Evolutionary conservation across 2,888 invertebrate species (phyloP).

Genomic region (Netelia melanura): DNA sequence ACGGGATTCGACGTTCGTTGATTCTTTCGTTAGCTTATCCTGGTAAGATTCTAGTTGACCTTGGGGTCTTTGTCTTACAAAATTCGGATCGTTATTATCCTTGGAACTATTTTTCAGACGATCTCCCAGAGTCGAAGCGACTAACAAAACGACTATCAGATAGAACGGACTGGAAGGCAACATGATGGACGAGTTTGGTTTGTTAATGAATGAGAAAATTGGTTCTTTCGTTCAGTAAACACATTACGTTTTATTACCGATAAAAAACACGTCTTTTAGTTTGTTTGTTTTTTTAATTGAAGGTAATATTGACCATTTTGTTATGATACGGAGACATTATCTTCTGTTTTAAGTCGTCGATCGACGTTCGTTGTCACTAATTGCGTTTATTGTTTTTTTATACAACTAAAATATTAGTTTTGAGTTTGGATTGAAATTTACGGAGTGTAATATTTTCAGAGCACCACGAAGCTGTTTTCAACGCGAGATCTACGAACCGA

Average conservation of each 20-base stretch:
- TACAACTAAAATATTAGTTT: background rate
- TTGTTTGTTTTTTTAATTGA: no score
- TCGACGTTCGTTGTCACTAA: no score
- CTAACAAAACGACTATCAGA: constrained; percentile 8
- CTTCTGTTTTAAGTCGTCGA: no score
- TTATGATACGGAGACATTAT: no score
- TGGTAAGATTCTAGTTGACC: background rate
- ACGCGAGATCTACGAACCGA: constrained; percentile 68
- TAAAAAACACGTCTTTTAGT: no score
- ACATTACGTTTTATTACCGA: no score
- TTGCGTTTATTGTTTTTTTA: background rate
- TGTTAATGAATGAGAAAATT: background rate
- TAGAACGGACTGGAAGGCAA: constrained; percentile 1
- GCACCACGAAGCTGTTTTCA: constrained; percentile 45
- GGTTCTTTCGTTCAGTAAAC: background rate
- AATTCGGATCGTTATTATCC: background rate
- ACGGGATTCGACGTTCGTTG: constrained; percentile 13
- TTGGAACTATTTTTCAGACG: background rate
- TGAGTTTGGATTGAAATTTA: background rate
- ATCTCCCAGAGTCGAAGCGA: constrained; percentile 28
- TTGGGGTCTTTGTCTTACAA: background rate
- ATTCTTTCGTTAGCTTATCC: background rate
- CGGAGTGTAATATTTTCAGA: background rate
- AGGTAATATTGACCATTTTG: no score
- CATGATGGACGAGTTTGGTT: constrained; percentile 37